Evolutionary conservation across 2,797 vertebrate genomes (phyloP).

Genomic region (Netta rufina): DNA sequence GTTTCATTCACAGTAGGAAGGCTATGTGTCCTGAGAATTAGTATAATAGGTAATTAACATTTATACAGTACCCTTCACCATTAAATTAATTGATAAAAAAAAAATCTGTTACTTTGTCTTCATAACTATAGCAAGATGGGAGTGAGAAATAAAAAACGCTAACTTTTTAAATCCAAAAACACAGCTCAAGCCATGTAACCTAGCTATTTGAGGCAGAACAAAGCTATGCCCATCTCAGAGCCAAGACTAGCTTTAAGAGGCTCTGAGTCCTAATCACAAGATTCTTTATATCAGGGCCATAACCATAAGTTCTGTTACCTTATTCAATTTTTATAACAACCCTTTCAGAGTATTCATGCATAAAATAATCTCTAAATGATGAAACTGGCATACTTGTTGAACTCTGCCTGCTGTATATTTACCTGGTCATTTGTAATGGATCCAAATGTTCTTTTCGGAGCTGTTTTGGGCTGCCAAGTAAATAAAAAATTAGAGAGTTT

Average conservation of each 20-base stretch:
- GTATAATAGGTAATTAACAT: neutral
- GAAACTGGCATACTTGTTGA: neutral
- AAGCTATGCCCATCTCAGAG: neutral
- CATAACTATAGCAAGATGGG: neutral
- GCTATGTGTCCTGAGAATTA: neutral
- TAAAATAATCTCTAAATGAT: neutral
- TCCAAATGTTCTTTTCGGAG: constrained; percentile 77
- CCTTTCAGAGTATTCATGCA: neutral
- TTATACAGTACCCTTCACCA: neutral
- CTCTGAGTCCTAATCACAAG: neutral
- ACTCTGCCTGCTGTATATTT: constrained; percentile 28
- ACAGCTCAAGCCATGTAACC: neutral
- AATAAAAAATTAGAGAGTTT: constrained; percentile 61
- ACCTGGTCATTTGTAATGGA: constrained; percentile 77
- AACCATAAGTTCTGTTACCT: neutral
- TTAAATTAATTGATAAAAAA: neutral
- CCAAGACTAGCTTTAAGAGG: neutral
- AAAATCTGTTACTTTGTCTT: neutral
- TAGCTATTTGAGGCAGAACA: neutral
- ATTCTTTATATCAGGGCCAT: neutral
- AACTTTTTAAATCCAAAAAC: neutral
- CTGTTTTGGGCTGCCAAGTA: constrained; percentile 71
- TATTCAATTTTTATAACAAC: neutral
- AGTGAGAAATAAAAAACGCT: neutral
- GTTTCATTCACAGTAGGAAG: neutral